Percentiles rank a stretch among this genome's conserved stretches.
Conservation (phyloP, 2,113 vertebrate genomes). For the Dasyprocta punctata region DNA sequence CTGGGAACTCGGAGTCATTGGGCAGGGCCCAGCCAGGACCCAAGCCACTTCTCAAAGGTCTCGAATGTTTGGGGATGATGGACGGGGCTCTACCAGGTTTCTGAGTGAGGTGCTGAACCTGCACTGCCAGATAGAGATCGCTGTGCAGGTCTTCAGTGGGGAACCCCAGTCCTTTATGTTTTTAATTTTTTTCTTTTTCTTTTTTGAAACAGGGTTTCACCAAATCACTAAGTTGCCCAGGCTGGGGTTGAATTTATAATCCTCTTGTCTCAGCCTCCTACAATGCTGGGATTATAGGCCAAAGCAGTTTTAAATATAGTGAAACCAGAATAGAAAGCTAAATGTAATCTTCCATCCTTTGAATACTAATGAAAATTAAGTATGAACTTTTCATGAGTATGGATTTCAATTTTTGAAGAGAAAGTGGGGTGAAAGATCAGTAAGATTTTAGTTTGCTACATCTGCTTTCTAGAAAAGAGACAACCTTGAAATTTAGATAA, state of each 20-base stretch:
- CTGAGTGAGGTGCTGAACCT: too few species aligned
- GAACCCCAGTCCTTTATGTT: not conserved
- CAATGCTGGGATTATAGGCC: not conserved
- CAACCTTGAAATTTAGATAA: conserved; percentile 46
- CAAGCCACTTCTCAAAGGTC: too few species aligned
- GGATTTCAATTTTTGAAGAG: conserved; percentile 17
- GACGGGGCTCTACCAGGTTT: too few species aligned
- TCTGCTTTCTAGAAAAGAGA: conserved; percentile 20
- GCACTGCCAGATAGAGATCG: too few species aligned
- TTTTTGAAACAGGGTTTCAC: not conserved
- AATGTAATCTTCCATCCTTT: not conserved
- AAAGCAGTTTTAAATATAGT: not conserved
- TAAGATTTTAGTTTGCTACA: not conserved
- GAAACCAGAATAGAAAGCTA: not conserved
- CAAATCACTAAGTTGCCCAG: not conserved
- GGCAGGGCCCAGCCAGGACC: too few species aligned
- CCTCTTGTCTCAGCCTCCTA: not conserved
- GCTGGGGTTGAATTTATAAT: not conserved
- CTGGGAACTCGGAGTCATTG: too few species aligned
- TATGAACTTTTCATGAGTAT: conserved; percentile 15
- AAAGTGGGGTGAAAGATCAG: not conserved
- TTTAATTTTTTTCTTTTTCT: not conserved
- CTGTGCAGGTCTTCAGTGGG: too few species aligned
- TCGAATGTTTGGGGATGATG: too few species aligned
- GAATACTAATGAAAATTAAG: conserved; percentile 41